Evolutionary conservation across 2,797 vertebrate genomes (phyloP), one percentile per base, ranked within the genome.

Genomic region (Lepilemur septentrionalis): DNA sequence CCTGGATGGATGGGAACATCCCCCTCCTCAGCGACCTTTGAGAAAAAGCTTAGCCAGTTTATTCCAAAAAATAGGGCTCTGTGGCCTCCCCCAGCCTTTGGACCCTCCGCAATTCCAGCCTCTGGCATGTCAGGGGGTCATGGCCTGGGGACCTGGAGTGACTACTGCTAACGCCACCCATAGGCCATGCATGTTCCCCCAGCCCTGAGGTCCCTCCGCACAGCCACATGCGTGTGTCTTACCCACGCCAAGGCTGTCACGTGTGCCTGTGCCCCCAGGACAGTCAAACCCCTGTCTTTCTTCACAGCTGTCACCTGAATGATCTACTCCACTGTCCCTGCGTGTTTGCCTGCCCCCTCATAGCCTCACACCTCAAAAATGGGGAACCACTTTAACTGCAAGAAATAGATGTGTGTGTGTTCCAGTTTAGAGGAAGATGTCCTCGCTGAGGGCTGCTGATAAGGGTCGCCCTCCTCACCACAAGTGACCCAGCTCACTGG

Each of bases 101-200:
- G 4, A n/a, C 13, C 17, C 35, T 11, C 52, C 32, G 22, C 2
- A 14, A 22, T 23, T 57, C 17, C 30, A 4, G 75, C 20, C 10
- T 50, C 78, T 32, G 65, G 50, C 55, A 23, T 15, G 1, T 10
- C 10, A 5, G 17, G 59, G 30, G 10, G 18, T 50, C 3, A 7
- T 20, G 15, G 35, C n/a, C 18, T 7, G 48, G 30, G 20, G 30
- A 89, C 41, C 20, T 7, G 65, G 48, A 48, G 3, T 67, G 78
- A 65, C 23, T 5, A 35, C 41, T 73, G 86, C 59, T 52, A 46
- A 82, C 0, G 0, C 52, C 11, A 15, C 30, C 25, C 38, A 52
- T 61, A 0, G 0, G 28, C 23, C 23, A 14, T 0, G 4, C 35
- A 2, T 7, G 79, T 78, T 8, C n/a, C 22, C 46, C 10, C 5